Conservation (phyloP, 2,797 vertebrate species). For the Oreortyx pictus region DNA sequence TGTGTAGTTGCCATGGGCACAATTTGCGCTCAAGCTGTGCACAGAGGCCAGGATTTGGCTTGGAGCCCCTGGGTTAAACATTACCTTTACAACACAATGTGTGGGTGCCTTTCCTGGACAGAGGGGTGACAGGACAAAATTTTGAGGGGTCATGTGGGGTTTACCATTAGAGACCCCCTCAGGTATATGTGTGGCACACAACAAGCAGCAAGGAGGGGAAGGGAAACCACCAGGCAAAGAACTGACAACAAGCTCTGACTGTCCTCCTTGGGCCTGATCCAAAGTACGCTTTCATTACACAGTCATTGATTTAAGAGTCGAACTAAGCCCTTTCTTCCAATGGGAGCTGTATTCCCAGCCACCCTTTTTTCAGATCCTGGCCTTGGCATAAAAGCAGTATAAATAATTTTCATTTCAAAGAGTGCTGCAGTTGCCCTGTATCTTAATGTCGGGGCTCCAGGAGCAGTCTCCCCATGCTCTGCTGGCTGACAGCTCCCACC, state of each 20-base stretch:
- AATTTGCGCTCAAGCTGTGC: constrained; percentile 54
- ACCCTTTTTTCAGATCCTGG: constrained; percentile 27
- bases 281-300: constrained; percentile 59
- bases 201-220: neutral
- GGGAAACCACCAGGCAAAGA: neutral
- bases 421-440: neutral
- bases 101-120: neutral
- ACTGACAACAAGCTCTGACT: neutral
- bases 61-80: constrained; percentile 47
- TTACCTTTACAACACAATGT: constrained; percentile 2
- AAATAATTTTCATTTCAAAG: constrained; percentile 66
- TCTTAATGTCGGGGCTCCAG: neutral
- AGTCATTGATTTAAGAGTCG: constrained; percentile 52
- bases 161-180: neutral
- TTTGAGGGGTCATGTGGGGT: neutral
- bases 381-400: constrained; percentile 13
- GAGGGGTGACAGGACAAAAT: neutral
- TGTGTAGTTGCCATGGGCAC: constrained; percentile 59
- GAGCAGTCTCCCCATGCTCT: neutral
- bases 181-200: neutral
- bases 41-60: constrained; percentile 43
- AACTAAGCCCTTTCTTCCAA: constrained; percentile 43
- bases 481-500: neutral
- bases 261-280: constrained; percentile 48
- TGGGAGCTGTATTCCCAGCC: constrained; percentile 45